Evolutionary conservation across 2,888 invertebrate species (phyloP), one percentile per base, ranked within the genome.

Genomic region (Stenodema calcarata): DNA sequence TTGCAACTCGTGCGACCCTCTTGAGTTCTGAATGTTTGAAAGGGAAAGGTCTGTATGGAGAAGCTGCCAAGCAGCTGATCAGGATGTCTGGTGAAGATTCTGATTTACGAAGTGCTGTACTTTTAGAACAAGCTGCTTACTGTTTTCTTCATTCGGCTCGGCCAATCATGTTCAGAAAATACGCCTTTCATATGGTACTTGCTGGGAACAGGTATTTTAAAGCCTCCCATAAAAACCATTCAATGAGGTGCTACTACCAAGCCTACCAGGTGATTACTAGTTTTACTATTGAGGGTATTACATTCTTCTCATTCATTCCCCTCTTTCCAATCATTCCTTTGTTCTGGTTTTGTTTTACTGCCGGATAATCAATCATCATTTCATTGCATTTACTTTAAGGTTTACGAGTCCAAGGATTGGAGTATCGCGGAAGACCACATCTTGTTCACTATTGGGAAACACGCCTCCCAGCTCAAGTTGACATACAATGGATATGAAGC

Each of bases 31-130:
- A 98, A 90, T 97, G 97, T 90, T 92, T 99, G 82, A 95, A 95
- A 91, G 94, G 94, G 69, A 93, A 95, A 54, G 94, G 94, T 47
- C 92, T 95, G 89, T 96, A 95, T 90, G 95, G 95, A 14, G 99
- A 99, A 91, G 98, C 99, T n/a, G 98, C 99, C 0, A 96, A 96
- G 90, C 97, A 98, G 91, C 93, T 98, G 80, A 97, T 98, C 89
- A 94, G 98, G 88, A 97, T 99, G 96, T 98, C 98, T 12, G 96
- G 97, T 89, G 98, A 99, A 92, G 99, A 99, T 91, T 97, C 98
- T n/a, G 99, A 99, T 92, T 92, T 99, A 86, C 94, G 98, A 86
- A 98, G 98, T 89, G 99, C 98, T 9, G 92, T 99, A 90, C 92
- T 99, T 85, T 92, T 99, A 79, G 99, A 99, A 91, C 98, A 99